Evolutionary conservation across 2,888 invertebrate species (phyloP).

Genomic region (Oegoconia quadripuncta): DNA sequence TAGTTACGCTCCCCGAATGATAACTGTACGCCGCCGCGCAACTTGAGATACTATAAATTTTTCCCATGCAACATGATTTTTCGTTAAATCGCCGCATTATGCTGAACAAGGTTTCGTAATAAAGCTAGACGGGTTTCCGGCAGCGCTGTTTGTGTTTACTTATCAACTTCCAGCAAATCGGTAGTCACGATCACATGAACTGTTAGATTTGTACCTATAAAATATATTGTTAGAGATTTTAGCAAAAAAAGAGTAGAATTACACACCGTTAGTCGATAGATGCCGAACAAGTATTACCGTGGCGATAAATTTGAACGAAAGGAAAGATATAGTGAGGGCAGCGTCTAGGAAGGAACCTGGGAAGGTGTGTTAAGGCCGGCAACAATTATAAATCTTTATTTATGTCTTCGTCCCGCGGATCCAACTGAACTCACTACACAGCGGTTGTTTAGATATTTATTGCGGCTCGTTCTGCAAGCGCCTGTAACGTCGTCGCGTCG

Average conservation of each 20-base stretch:
- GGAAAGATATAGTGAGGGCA: neutral
- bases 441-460: slow-evolving; percentile 59
- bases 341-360: slow-evolving; percentile 17
- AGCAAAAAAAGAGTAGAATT: slow-evolving; percentile 13
- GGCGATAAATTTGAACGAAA: slow-evolving; percentile 8
- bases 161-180: slow-evolving; percentile 57
- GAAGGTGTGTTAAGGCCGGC: no score
- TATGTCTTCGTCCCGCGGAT: slow-evolving; percentile 30
- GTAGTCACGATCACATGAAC: slow-evolving; percentile 53
- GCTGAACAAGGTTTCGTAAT: slow-evolving; percentile 32
- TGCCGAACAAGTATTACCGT: slow-evolving; percentile 11
- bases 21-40: slow-evolving; percentile 47
- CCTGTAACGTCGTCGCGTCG: slow-evolving; percentile 45
- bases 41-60: slow-evolving; percentile 49
- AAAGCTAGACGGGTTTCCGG: slow-evolving; percentile 30
- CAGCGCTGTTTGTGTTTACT: slow-evolving; percentile 41
- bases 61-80: slow-evolving; percentile 54
- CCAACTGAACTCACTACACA: slow-evolving; percentile 31
- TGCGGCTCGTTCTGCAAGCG: slow-evolving; percentile 45
- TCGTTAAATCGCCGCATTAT: slow-evolving; percentile 48
- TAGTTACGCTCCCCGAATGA: slow-evolving; percentile 58
- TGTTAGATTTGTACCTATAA: slow-evolving; percentile 38
- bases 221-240: slow-evolving; percentile 3
- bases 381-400: slow-evolving; percentile 48
- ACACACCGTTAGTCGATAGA: slow-evolving; percentile 10